These are phyloP conservation scores for Spisula subtruncata DNA, from an alignment of 2,888 invertebrate genomes.

Conservation along the genomic window DNA sequence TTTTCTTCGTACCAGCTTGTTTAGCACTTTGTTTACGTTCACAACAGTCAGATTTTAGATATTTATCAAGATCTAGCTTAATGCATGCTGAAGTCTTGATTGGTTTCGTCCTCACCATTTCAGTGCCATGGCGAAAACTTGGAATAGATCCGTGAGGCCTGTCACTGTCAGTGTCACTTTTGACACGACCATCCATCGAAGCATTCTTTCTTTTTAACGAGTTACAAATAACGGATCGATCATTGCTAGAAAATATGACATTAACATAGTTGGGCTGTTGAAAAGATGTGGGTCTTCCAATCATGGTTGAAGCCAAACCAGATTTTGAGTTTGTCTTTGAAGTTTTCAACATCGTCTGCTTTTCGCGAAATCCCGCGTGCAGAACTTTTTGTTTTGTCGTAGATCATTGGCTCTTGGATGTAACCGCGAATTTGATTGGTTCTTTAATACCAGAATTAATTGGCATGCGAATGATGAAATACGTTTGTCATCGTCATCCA, in stretches of 20 bases:
- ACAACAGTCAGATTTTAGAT: not conserved
- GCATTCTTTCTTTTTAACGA: not conserved
- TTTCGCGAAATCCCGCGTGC: slow-evolving; percentile 22
- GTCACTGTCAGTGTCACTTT: slow-evolving; percentile 7
- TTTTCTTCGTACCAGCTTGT: not conserved
- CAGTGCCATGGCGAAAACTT: not conserved
- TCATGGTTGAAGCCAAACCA: not conserved
- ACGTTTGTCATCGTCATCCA: not conserved
- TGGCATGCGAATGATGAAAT: not conserved
- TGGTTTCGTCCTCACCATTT: not conserved
- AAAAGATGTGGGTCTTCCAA: slow-evolving; percentile 10
- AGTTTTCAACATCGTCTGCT: slow-evolving; percentile 40
- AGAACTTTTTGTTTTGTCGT: not conserved
- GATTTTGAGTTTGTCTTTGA: not conserved
- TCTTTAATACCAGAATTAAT: not conserved
- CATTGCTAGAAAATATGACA: slow-evolving; percentile 26
- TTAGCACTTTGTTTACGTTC: not conserved
- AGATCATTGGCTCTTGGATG: not conserved
- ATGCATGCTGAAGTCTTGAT: not conserved
- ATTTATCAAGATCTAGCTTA: not conserved
- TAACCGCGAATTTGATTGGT: slow-evolving; percentile 18
- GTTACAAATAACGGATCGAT: not conserved
- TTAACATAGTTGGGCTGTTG: slow-evolving; percentile 31
- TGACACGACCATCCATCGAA: not conserved
- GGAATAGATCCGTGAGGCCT: not conserved